A percentile compares a stretch with the other conserved stretches of the same genome.
Evolutionary conservation across 2,113 vertebrate species (phyloP).

Genomic region (Menidia beryllina): DNA sequence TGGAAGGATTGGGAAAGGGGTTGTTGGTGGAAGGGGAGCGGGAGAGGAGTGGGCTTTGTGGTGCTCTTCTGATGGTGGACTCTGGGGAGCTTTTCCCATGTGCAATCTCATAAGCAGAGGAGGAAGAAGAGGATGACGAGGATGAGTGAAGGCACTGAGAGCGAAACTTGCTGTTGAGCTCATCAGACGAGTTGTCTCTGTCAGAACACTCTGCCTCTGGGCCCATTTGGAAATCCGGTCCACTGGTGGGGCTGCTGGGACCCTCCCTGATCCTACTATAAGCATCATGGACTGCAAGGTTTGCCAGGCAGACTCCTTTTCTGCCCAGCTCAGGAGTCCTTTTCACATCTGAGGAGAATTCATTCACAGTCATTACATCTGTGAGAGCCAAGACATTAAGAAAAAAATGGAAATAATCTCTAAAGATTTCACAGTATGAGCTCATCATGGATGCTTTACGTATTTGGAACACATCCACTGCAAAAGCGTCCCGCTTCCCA

Average conservation of each 20-base stretch:
- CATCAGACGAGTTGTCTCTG: constrained; percentile 79
- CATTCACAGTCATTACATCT: not conserved
- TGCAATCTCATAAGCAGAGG: constrained; percentile 82
- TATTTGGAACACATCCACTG: not conserved
- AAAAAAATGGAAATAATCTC: not conserved
- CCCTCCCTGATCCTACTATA: constrained; percentile 32
- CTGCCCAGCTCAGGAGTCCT: constrained; percentile 50
- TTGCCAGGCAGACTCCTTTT: constrained; percentile 51
- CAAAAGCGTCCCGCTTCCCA: constrained; percentile 14
- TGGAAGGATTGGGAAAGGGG: constrained; percentile 57
- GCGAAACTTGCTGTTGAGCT: constrained; percentile 83
- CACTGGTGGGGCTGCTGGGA: constrained; percentile 25
- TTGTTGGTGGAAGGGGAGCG: constrained; percentile 71
- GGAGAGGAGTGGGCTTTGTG: constrained; percentile 68
- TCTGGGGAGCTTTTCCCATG: constrained; percentile 59
- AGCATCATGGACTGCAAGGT: constrained; percentile 38
- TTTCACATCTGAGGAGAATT: constrained; percentile 68
- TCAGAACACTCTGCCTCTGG: constrained; percentile 37
- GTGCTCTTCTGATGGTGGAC: constrained; percentile 60
- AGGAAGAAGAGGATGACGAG: constrained; percentile 84
- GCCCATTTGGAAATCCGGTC: constrained; percentile 22
- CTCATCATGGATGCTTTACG: not conserved
- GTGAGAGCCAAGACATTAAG: not conserved
- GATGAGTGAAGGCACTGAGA: constrained; percentile 84
- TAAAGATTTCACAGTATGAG: not conserved